phyloP scores from a whole-genome alignment of 92 coral and sea anemone genomes.

The Phenganax subtilis region DNA sequence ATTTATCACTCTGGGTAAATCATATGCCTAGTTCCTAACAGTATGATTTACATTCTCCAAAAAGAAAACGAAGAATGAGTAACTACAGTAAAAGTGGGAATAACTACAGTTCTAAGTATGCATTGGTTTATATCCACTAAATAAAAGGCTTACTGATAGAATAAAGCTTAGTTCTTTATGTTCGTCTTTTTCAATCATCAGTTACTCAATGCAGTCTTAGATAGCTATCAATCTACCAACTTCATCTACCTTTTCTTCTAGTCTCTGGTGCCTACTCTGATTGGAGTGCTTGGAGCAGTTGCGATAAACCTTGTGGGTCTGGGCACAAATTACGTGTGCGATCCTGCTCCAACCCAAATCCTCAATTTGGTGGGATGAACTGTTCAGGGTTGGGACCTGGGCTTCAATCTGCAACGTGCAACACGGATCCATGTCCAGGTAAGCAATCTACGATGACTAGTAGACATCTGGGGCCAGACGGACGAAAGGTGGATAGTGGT shows the following conservation, averaged over 20 bases:
- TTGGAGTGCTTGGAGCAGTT: slow-evolving; percentile 96
- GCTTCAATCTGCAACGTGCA: slow-evolving; percentile 69
- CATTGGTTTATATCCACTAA: too few relatives aligned
- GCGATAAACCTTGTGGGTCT: slow-evolving; percentile 96
- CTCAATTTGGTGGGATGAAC: slow-evolving; percentile 84
- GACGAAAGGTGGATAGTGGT: too few relatives aligned
- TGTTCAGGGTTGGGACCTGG: slow-evolving; percentile 69
- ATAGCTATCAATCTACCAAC: background rate
- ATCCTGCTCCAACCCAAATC: slow-evolving; percentile 88
- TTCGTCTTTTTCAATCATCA: background rate
- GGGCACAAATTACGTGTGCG: slow-evolving; percentile 92
- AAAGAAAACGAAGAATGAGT: too few relatives aligned
- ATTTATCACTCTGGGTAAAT: background rate
- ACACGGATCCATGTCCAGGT: slow-evolving; percentile 55
- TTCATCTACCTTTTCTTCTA: slow-evolving; percentile 23
- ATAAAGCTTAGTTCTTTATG: background rate
- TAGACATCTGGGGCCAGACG: background rate
- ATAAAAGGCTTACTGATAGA: too few relatives aligned
- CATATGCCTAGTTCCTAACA: background rate
- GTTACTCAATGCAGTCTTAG: background rate
- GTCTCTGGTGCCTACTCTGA: slow-evolving; percentile 78
- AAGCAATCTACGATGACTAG: background rate
- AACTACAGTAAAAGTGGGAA: too few relatives aligned
- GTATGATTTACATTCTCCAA: too few relatives aligned
- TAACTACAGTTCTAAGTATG: too few relatives aligned